Evolutionary conservation across 2,888 invertebrate species (phyloP), one percentile per base, ranked within the genome.

Genomic region (Sinhomidia bicolor): DNA sequence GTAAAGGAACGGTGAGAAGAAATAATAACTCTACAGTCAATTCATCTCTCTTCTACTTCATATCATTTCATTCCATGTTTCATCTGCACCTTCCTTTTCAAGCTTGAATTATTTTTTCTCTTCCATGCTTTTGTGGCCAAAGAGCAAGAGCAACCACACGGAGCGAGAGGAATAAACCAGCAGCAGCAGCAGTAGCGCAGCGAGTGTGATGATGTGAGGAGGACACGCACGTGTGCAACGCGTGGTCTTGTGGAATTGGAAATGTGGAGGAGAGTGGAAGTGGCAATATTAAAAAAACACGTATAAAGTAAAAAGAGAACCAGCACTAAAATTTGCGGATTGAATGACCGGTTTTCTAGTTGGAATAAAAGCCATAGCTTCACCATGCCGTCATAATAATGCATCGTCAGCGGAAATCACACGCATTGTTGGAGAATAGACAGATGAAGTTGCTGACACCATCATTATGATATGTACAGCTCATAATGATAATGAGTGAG

Each of bases 151-250:
- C n/a, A n/a, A n/a, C n/a, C n/a, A n/a, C n/a, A n/a, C n/a, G n/a
- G n/a, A n/a, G n/a, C n/a, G n/a, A n/a, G n/a, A n/a, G n/a, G n/a
- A n/a, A n/a, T n/a, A n/a, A n/a, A n/a, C n/a, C n/a, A n/a, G 47
- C 14, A 2, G 47, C 47, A 47, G 47, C 14, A 12, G 12, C 10
- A 47, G 2, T 14, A 12, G 47, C 47, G 47, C 6, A 41, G 9
- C 9, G 41, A 6, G 41, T 41, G 41, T 41, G 6, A 14, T 54
- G 20, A 60, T 20, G 2, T 60, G 57, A 60, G 6, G 12, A 32
- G 29, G 17, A 32, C 62, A 65, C 62, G 62, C 62, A 65, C 62
- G 32, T 65, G 62, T 32, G n/a, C 32, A 12, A n/a, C 62, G 62
- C 62, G 62, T 65, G 62, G 62, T 29, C 14, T 62, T 26, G 26